Base-by-base conservation (phyloP, 2,888 invertebrate species). In the Aethes cnicana region DNA sequence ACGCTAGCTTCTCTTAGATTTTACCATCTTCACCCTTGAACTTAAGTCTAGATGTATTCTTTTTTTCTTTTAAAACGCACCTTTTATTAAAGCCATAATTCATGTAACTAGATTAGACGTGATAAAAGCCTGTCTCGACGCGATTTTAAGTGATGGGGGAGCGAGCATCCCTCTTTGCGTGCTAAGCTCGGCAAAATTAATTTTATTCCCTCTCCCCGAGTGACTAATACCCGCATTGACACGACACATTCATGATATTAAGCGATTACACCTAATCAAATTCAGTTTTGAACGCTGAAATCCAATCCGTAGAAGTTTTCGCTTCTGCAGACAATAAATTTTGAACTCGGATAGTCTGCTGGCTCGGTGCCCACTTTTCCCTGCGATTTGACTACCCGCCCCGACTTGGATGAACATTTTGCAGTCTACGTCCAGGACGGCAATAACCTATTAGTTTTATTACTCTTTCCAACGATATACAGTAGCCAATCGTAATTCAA, bases 391-490 rank as follows among this genome's bases (percentile, higher is more conserved):
- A 80, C 77, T 69, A 74, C 65, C 64, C 56, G 63, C 66, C 23
- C 60, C 66, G 66, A 69, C 69, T 77, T 74, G 69, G 79, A 62
- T 63, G 66, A 74, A 77, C 72, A 72, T 76, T 82, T 79, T 72
- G 75, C 78, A 78, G 78, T 69, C 71, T 67, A 66, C 66, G 71
- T 74, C 72, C 76, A 81, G 74, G 68, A 81, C 73, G 77, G 82
- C 77, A 83, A 82, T 84, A 84, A 84, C 77, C 79, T 84, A 80
- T 76, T 72, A 69, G 69, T 63, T 77, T 79, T 74, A 75, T 69
- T 69, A 63, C 69, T 69, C 69, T 67, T 56, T 66, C 64, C 57
- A 59, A 59, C 17, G 61, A 4, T 4, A 32, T 17, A 30, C 4
- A n/a, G n/a, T n/a, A n/a, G n/a, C n/a, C n/a, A n/a, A n/a, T 17